Evolutionary conservation across 2,113 vertebrate genomes (phyloP).

Genomic region (Chaetops frenatus): DNA sequence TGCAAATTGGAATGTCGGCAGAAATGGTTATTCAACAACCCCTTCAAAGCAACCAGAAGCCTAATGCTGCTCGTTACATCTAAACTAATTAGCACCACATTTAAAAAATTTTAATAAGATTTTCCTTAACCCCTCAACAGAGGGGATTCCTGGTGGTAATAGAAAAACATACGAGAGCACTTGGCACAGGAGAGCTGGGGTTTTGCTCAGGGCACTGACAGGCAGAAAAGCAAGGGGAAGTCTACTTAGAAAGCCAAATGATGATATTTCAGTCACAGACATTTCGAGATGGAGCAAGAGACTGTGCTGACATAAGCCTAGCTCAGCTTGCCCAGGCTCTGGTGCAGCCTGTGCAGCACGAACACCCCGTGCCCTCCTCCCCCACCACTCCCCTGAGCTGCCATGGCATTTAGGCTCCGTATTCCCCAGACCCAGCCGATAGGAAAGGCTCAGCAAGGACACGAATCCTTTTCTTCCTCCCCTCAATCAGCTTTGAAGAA

Average conservation of each 20-base stretch:
- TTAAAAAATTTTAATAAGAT: constrained; percentile 34
- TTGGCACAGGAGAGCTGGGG: not conserved
- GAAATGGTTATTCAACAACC: constrained; percentile 32
- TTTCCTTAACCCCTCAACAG: constrained; percentile 17
- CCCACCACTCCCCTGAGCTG: accelerated
- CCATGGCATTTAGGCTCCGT: not conserved
- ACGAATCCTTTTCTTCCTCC: not conserved
- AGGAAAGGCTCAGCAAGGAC: not conserved
- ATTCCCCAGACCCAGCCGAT: not conserved
- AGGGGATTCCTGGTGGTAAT: not conserved
- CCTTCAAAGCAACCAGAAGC: not conserved
- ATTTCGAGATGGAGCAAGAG: not conserved
- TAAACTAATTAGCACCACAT: constrained; percentile 50
- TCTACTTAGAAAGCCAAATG: not conserved
- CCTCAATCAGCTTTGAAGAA: not conserved
- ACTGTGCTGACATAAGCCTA: not conserved
- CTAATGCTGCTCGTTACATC: constrained; percentile 47
- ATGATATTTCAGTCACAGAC: not conserved
- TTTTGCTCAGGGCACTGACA: not conserved
- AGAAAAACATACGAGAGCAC: accelerated
- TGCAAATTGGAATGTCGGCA: constrained; percentile 52
- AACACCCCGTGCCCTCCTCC: accelerated
- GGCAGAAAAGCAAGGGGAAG: not conserved
- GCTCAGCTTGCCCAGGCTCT: not conserved
- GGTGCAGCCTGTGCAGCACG: not conserved